Conservation (phyloP, 2,888 invertebrate species). For the Seira ritae region DNA sequence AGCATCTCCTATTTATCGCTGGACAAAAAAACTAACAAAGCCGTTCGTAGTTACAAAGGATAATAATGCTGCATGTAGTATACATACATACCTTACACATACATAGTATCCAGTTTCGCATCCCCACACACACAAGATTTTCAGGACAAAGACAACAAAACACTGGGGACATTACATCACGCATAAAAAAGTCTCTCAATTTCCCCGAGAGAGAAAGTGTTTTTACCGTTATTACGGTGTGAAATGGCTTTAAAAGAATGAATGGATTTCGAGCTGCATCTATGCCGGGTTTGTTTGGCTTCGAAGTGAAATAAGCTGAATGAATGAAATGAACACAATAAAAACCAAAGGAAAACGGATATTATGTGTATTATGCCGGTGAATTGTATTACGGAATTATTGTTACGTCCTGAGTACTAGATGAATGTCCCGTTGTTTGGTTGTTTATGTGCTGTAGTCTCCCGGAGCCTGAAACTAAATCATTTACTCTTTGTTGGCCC, state of each 20-base stretch:
- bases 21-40: not conserved
- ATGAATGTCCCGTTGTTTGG: too few relatives aligned
- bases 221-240: conserved; percentile 5
- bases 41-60: not conserved
- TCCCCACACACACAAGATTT: too few relatives aligned
- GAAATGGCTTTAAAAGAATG: conserved; percentile 13
- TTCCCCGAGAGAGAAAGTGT: conserved; percentile 6
- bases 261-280: conserved; percentile 19
- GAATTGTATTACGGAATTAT: too few relatives aligned
- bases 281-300: too few relatives aligned
- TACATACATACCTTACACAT: too few relatives aligned
- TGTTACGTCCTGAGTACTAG: too few relatives aligned
- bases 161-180: conserved; percentile 8
- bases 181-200: not conserved
- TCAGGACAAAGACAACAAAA: conserved; percentile 39
- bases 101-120: too few relatives aligned
- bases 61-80: too few relatives aligned
- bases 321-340: conserved; percentile 15
- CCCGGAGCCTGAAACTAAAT: too few relatives aligned
- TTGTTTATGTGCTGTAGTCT: too few relatives aligned
- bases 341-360: conserved; percentile 6
- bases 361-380: too few relatives aligned
- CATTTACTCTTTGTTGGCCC: too few relatives aligned
- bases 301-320: conserved; percentile 35
- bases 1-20: conserved; percentile 25